A percentile compares a stretch with the other conserved stretches of the same genome.
These are phyloP conservation scores for Artemisiospiza belli DNA, from an alignment of 2,113 vertebrate species.

Conservation along the genomic window DNA sequence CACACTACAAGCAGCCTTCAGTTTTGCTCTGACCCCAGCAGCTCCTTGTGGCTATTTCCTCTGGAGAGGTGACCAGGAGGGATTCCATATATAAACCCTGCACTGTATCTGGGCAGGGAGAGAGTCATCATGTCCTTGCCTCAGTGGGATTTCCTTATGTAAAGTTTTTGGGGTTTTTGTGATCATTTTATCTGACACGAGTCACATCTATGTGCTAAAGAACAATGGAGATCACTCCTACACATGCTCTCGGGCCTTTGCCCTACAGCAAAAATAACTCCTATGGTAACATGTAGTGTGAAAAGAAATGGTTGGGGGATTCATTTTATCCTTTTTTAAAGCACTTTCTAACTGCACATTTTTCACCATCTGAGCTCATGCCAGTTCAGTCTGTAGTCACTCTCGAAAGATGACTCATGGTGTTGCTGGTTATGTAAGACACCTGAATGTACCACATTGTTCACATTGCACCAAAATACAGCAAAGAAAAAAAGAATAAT, in stretches of 20 bases:
- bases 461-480: not conserved
- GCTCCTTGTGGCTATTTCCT: fast-evolving
- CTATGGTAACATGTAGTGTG: fast-evolving
- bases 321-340: not conserved
- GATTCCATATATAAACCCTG: fast-evolving
- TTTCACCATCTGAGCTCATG: not conserved
- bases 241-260: not conserved
- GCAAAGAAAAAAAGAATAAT: not conserved
- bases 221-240: not conserved
- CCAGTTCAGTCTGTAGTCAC: not conserved
- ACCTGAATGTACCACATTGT: not conserved
- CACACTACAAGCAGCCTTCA: not conserved
- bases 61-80: not conserved
- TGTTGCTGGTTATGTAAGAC: not conserved
- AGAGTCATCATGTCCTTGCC: fast-evolving
- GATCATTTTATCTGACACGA: not conserved
- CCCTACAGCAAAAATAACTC: not conserved
- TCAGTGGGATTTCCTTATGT: not conserved
- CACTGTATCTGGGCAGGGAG: not conserved
- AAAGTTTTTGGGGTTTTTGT: not conserved
- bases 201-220: not conserved
- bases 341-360: not conserved
- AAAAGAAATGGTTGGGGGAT: not conserved
- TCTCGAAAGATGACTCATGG: not conserved
- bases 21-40: not conserved